A percentile compares a stretch with the other conserved stretches of the same genome.
phyloP scores from a whole-genome alignment of 2,113 vertebrate genomes.

The Tyto alba region DNA sequence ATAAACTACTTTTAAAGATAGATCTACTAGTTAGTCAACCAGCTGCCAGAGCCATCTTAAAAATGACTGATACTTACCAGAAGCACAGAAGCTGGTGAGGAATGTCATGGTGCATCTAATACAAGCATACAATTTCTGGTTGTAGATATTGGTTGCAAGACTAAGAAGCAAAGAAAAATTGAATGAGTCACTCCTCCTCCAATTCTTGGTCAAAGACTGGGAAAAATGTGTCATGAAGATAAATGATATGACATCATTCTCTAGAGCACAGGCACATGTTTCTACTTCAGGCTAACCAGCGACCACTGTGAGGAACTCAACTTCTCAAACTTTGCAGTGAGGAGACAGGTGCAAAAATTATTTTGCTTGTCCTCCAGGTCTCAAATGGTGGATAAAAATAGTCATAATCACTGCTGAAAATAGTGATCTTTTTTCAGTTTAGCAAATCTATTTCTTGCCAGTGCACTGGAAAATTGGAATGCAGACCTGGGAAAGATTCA shows the following conservation, averaged over 20 bases:
- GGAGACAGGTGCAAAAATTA: not conserved
- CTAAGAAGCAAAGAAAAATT: not conserved
- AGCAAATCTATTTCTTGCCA: not conserved
- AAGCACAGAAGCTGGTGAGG: not conserved
- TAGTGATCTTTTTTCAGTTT: not conserved
- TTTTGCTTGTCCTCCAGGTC: not conserved
- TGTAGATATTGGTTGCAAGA: not conserved
- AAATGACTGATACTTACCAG: not conserved
- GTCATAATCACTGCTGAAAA: not conserved
- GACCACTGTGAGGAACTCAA: not conserved
- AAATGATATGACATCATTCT: not conserved
- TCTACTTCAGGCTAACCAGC: not conserved
- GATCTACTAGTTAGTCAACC: not conserved
- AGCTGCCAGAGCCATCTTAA: not conserved
- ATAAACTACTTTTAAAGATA: not conserved
- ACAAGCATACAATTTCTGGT: not conserved
- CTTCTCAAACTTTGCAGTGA: not conserved
- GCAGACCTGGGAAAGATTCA: not conserved
- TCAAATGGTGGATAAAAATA: not conserved
- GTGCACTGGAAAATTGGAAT: not conserved
- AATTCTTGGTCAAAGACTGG: not conserved
- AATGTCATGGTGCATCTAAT: not conserved
- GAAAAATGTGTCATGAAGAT: not conserved
- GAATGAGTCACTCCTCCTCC: not conserved
- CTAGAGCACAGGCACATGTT: not conserved